phyloP scores from a whole-genome alignment of 2,113 vertebrate genomes.

The Callionymus lyra region DNA sequence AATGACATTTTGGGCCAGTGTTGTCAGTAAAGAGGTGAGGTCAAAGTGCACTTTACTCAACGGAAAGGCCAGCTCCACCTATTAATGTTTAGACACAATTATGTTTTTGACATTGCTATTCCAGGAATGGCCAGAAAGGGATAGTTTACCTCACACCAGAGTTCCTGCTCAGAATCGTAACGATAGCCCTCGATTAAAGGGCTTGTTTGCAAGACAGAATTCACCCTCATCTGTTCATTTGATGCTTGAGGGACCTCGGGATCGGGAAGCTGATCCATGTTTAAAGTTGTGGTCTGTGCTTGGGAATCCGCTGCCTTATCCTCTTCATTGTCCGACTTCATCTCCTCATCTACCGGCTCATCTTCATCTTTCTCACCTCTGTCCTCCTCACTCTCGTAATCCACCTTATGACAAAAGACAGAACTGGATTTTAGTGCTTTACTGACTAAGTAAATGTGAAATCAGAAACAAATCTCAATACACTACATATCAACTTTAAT shows the following conservation, averaged over 20 bases:
- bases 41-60: constrained; percentile 84
- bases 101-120: not conserved
- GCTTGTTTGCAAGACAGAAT: constrained; percentile 63
- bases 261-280: constrained; percentile 19
- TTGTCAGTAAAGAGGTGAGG: constrained; percentile 73
- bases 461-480: too few species aligned
- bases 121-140: too few species aligned
- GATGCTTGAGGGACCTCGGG: constrained; percentile 16
- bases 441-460: not conserved
- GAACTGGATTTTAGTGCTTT: too few species aligned
- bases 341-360: constrained; percentile 49
- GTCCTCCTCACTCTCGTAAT: constrained; percentile 85
- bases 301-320: not conserved
- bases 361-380: constrained; percentile 23
- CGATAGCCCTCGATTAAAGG: constrained; percentile 69
- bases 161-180: constrained; percentile 70
- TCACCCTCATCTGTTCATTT: constrained; percentile 55
- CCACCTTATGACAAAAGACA: constrained; percentile 66
- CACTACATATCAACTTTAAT: too few species aligned
- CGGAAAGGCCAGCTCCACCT: constrained; percentile 78
- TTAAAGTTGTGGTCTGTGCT: not conserved
- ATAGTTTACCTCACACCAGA: constrained; percentile 85
- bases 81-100: not conserved
- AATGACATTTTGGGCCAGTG: constrained; percentile 70
- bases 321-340: constrained; percentile 8